Percentiles rank a stretch among this genome's conserved stretches.
Conservation (phyloP, 2,888 invertebrate species). For the Drosophila diplacantha region DNA sequence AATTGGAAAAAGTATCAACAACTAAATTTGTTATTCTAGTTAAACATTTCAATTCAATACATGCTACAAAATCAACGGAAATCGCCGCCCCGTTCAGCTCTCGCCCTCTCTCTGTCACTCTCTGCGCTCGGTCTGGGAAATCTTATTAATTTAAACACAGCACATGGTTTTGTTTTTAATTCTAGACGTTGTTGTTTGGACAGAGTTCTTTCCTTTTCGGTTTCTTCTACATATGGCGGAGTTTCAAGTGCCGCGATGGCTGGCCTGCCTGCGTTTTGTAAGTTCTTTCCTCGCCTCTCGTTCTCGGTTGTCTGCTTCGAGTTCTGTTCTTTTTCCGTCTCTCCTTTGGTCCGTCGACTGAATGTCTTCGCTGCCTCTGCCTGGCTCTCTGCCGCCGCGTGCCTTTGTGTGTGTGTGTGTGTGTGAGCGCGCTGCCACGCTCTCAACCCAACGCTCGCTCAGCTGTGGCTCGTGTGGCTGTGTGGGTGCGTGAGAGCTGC, state of each 20-base stretch:
- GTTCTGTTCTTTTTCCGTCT: slow-evolving; percentile 9
- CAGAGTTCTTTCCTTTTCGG: slow-evolving; percentile 20
- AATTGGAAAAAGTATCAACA: slow-evolving; percentile 72
- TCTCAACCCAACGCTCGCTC: slow-evolving; percentile 28
- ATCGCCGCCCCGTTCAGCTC: slow-evolving; percentile 59
- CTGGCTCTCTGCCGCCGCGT: slow-evolving; percentile 4
- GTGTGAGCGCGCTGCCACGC: background rate
- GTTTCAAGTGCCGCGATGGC: slow-evolving; percentile 34
- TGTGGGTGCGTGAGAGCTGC: slow-evolving; percentile 24
- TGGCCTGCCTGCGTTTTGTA: slow-evolving; percentile 16
- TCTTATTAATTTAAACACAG: slow-evolving; percentile 24
- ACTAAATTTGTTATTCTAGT: slow-evolving; percentile 74
- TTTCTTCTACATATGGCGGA: slow-evolving; percentile 42
- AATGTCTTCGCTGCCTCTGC: background rate
- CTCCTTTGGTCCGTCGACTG: slow-evolving; percentile 19
- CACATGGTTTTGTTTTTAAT: slow-evolving; percentile 33
- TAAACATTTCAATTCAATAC: slow-evolving; percentile 70
- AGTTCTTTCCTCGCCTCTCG: slow-evolving; percentile 8
- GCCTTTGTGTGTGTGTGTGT: background rate
- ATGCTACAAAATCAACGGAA: slow-evolving; percentile 65
- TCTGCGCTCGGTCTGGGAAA: slow-evolving; percentile 18
- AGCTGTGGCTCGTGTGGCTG: slow-evolving; percentile 23
- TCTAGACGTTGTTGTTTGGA: slow-evolving; percentile 35
- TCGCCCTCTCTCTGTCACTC: slow-evolving; percentile 20
- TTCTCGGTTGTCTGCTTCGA: slow-evolving; percentile 9